Base-by-base conservation (phyloP, 2,888 invertebrate genomes). In the Itoplectis maculator region DNA sequence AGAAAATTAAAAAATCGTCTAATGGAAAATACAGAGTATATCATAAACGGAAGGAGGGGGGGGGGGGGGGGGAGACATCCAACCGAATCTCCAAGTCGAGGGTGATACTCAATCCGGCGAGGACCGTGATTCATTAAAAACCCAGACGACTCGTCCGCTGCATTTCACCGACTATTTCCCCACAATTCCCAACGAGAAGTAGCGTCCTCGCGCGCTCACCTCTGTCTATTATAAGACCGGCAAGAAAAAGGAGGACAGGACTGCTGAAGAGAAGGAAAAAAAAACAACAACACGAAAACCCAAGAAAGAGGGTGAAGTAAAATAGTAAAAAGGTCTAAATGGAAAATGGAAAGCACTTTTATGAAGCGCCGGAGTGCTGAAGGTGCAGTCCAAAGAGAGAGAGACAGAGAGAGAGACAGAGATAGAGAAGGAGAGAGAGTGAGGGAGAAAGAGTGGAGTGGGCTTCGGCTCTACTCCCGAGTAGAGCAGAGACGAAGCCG, bases 381-480 rank as follows among this genome's bases (percentile, higher is more conserved):
- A 63, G 45, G 70, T 70, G 65, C 56, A 72, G 56, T 56, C 51
- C 47, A 61, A 70, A 78, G 45, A 23, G 59, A 35, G 6, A 47
- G n/a, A n/a, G n/a, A n/a, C n/a, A n/a, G n/a, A n/a, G n/a, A n/a
- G n/a, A n/a, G n/a, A n/a, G n/a, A n/a, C n/a, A n/a, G n/a, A n/a
- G n/a, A n/a, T n/a, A n/a, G n/a, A n/a, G n/a, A n/a, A n/a, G n/a
- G n/a, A n/a, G n/a, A n/a, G n/a, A n/a, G n/a, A n/a, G n/a, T n/a
- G n/a, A n/a, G n/a, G n/a, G n/a, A n/a, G n/a, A n/a, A n/a, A n/a
- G n/a, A 5, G 23, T n/a, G 51, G 49, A 40, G 20, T 51, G 20
- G 18, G n/a, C n/a, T n/a, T n/a, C n/a, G n/a, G n/a, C n/a, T n/a
- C n/a, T n/a, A n/a, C 15, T 7, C 23, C 23, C 8, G 20, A 37